Evolutionary conservation across 2,797 vertebrate genomes (phyloP), one percentile per base, ranked within the genome.

Genomic region (Molothrus aeneus): DNA sequence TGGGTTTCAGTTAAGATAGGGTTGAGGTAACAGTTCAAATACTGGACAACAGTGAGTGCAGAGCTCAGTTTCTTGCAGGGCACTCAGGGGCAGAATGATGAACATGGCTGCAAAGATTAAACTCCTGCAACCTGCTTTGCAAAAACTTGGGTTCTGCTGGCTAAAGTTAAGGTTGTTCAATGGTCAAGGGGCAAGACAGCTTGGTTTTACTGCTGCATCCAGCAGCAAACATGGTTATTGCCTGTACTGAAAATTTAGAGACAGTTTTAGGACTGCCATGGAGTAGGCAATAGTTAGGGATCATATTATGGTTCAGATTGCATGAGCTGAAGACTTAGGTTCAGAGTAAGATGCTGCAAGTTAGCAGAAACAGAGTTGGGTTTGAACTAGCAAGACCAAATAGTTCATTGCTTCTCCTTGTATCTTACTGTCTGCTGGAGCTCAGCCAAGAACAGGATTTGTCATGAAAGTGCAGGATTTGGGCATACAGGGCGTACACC

Each of bases 21-120:
- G 40, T 20, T 80, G 73, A 74, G n/a, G 26, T 78, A 45, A 70
- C 40, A 91, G 34, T 25, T 86, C 61, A 89, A 31, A 40, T 43
- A 60, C 3, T 19, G 36, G 21, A 81, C 40, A 75, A n/a, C 0
- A 0, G 45, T 36, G 65, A 86, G 19, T 0, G 0, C 17, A 86
- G 47, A 83, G 70, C 38, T 82, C 29, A 3, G 11, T 15, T 84
- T 85, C 54, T 79, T 51, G 28, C 29, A 80, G 45, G 47, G 31
- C 7, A 54, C 24, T 26, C 42, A 42, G 18, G 22, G 9, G 21
- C 34, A 88, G 69, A 64, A 65, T 13, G 32, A 70, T 31, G 36
- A 91, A 63, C 26, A 69, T 0, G 86, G 16, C 48, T 64, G 38
- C 12, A 29, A 73, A 90, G 60, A 73, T 26, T 42, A 42, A 88